Conservation (phyloP, 2,888 invertebrate genomes). For the Cotesia congregata region DNA sequence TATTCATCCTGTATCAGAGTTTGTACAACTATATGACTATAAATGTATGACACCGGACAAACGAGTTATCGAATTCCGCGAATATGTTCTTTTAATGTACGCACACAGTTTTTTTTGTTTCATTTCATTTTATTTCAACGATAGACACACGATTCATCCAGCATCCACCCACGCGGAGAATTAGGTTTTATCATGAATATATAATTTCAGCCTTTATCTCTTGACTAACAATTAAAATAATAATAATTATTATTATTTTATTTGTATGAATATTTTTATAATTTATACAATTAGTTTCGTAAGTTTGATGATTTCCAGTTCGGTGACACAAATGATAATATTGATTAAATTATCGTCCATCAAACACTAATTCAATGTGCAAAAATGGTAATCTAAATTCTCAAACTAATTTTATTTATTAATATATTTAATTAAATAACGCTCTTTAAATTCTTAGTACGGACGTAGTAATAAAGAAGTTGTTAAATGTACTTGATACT, state of each 20-base stretch:
- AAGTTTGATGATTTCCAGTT: neutral
- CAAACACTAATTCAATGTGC: neutral
- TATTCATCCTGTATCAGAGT: conserved; percentile 19
- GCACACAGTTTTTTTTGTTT: conserved; percentile 10
- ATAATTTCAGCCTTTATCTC: neutral
- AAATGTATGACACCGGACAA: conserved; percentile 9
- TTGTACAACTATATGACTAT: neutral
- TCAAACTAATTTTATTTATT: neutral
- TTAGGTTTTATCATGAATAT: conserved; percentile 19
- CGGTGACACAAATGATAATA: neutral
- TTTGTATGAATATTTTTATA: neutral
- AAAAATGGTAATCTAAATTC: neutral
- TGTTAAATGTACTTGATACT: too few relatives aligned
- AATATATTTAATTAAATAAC: too few relatives aligned
- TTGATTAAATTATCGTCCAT: neutral
- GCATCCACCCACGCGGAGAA: conserved; percentile 4
- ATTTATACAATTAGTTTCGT: neutral
- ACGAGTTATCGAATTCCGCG: conserved; percentile 22
- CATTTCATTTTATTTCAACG: neutral
- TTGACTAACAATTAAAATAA: neutral
- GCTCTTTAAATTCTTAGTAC: too few relatives aligned
- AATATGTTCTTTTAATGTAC: conserved; percentile 8
- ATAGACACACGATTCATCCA: neutral
- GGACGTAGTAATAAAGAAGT: too few relatives aligned
- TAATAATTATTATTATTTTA: conserved; percentile 15